A percentile compares a stretch with the other conserved stretches of the same genome.
These are phyloP conservation scores for Anoplius nigerrimus DNA, from an alignment of 2,888 invertebrate genomes.

Conservation along the genomic window DNA sequence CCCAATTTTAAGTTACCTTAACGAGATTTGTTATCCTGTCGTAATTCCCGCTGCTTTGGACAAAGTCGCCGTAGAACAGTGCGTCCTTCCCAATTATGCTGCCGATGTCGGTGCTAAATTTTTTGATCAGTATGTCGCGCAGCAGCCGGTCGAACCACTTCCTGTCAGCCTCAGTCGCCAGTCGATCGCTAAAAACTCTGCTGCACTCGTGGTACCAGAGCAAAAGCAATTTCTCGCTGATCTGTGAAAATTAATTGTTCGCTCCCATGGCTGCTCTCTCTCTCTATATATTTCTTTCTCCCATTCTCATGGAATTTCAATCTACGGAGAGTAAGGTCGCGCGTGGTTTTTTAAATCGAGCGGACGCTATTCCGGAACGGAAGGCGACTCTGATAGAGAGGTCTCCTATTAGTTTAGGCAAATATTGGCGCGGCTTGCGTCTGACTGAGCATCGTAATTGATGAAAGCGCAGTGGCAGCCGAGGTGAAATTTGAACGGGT, in stretches of 20 bases:
- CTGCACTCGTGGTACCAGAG: constrained; percentile 94
- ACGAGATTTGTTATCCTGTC: constrained; percentile 79
- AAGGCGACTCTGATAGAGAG: too few relatives aligned
- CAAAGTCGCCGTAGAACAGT: constrained; percentile 83
- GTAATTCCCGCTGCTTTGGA: constrained; percentile 75
- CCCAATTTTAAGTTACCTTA: constrained; percentile 75
- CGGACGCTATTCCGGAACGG: too few relatives aligned
- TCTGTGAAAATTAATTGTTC: constrained; percentile 66
- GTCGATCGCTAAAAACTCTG: constrained; percentile 90
- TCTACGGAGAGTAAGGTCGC: too few relatives aligned
- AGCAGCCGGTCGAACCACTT: constrained; percentile 83
- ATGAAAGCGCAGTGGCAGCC: too few relatives aligned
- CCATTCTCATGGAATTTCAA: too few relatives aligned
- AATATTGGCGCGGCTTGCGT: too few relatives aligned
- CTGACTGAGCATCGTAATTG: too few relatives aligned
- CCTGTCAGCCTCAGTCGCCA: constrained; percentile 87
- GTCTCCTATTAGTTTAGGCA: too few relatives aligned
- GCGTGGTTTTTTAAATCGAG: too few relatives aligned
- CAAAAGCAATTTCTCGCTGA: constrained; percentile 80
- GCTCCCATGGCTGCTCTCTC: too few relatives aligned
- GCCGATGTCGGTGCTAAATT: constrained; percentile 77
- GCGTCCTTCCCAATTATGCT: constrained; percentile 76
- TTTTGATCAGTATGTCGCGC: constrained; percentile 77
- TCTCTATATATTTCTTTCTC: too few relatives aligned
- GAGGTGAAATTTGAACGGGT: background rate